These are phyloP conservation scores for Chalcosyrphus nemorum DNA, from an alignment of 2,888 invertebrate genomes.

Conservation along the genomic window DNA sequence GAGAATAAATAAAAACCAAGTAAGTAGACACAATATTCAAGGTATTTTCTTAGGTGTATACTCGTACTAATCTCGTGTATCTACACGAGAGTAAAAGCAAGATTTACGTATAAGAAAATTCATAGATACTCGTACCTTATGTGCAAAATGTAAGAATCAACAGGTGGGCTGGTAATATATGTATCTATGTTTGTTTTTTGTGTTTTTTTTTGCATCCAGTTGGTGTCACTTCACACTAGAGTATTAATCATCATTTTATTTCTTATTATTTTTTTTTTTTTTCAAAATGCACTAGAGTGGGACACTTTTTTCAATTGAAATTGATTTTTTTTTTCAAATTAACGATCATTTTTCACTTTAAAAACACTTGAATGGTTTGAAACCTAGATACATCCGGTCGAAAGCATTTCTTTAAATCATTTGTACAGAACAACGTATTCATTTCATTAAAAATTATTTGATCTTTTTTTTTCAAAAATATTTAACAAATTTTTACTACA, in stretches of 20 bases:
- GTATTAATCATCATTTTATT: conserved; percentile 66
- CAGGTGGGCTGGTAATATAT: conserved; percentile 66
- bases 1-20: neutral
- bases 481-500: too few relatives aligned
- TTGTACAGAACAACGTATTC: conserved; percentile 6
- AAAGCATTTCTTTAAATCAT: conserved; percentile 10
- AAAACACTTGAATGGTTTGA: conserved; percentile 35
- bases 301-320: neutral
- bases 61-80: conserved; percentile 41
- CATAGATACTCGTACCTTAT: conserved; percentile 53
- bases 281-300: neutral
- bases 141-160: conserved; percentile 64
- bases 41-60: conserved; percentile 22
- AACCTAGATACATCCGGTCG: neutral
- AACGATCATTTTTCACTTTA: conserved; percentile 53
- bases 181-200: conserved; percentile 16
- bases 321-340: conserved; percentile 17
- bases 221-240: conserved; percentile 64
- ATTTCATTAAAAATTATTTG: conserved; percentile 7
- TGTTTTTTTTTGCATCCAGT: conserved; percentile 60
- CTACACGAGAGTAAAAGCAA: conserved; percentile 24
- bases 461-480: too few relatives aligned
- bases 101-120: conserved; percentile 33
- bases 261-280: neutral
- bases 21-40: conserved; percentile 2